Evolutionary conservation across 1,140 invertebrate species (phyloP).

Genomic region (Trichoplusia ni): DNA sequence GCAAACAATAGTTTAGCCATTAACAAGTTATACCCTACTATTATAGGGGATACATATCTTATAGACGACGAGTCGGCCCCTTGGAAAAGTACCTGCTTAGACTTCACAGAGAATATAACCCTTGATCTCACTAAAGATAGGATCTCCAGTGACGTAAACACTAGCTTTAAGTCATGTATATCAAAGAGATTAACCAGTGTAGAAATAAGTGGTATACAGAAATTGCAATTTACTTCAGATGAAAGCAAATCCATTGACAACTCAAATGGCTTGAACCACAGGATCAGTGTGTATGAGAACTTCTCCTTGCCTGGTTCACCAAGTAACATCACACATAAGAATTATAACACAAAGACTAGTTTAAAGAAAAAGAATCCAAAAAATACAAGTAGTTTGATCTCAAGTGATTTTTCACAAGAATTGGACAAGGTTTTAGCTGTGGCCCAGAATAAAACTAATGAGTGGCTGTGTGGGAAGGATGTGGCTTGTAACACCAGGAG

Average conservation of each 20-base stretch:
- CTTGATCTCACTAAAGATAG: conserved; percentile 23
- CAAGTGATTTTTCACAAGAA: conserved; percentile 48
- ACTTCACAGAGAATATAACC: conserved; percentile 38
- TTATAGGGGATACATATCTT: conserved; percentile 49
- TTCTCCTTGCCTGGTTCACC: conserved; percentile 73
- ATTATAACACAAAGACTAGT: conserved; percentile 68
- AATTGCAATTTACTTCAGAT: conserved; percentile 61
- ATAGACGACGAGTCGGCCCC: conserved; percentile 58
- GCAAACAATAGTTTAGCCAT: conserved; percentile 66
- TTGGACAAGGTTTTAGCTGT: conserved; percentile 63
- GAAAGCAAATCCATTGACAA: conserved; percentile 31
- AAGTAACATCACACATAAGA: conserved; percentile 64
- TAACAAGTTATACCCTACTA: conserved; percentile 74
- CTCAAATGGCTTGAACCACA: conserved; percentile 48
- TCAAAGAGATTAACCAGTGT: conserved; percentile 53
- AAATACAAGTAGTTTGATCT: conserved; percentile 37
- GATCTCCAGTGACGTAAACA: conserved; percentile 43
- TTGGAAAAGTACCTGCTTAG: conserved; percentile 46
- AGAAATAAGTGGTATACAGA: conserved; percentile 67
- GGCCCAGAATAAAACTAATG: conserved; percentile 71
- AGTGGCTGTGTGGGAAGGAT: conserved; percentile 59
- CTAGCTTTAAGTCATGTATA: conserved; percentile 61
- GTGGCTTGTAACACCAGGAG: conserved; percentile 63
- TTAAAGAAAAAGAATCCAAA: conserved; percentile 54
- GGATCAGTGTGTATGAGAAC: conserved; percentile 66